Evolutionary conservation across 2,797 vertebrate species (phyloP), one percentile per base, ranked within the genome.

Genomic region (Danio aesculapii): DNA sequence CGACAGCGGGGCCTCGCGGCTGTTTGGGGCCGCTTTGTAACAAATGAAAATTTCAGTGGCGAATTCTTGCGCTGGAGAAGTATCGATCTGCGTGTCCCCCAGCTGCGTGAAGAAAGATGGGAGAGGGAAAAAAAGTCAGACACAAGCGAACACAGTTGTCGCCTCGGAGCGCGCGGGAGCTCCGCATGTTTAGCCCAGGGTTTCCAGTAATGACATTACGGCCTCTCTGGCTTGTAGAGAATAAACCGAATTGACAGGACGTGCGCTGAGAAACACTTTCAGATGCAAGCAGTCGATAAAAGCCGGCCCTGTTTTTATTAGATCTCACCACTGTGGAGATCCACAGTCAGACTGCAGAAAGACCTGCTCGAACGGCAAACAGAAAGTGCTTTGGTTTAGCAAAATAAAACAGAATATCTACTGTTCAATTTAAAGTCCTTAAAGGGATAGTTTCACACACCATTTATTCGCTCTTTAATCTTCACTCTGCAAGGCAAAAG

Each of bases 1-100:
- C 95, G 96, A 96, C 95, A 95, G 90, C 81, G 87, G 82, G 88
- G 85, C 94, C 95, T 93, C 88, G 86, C 85, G 93, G 94, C 91
- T 88, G 86, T 93, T 94, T 93, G 89, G 87, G 87, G 90, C 87
- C 86, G 91, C 90, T 93, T 94, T 91, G 91, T 87, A 92, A 91
- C 86, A 91, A 95, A 94, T 93, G 90, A 93, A 94, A 94, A 92
- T 92, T 93, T 93, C 13, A 0, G 89, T 88, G 82, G 79, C 82
- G 82, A 91, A 92, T 93, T 89, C 91, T 93, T 85, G 47, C 87
- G 75, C 88, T 85, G 77, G 88, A 90, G 88, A 89, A 88, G 79
- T 93, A 94, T 94, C 86, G 93, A 95, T 95, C 91, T 90, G 70
- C 86, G 84, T 90, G 83, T 91, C 91, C 85, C 85, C 72, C 58